Base-by-base conservation (phyloP, 2,113 vertebrate species). In the Craseonycteris thonglongyai region DNA sequence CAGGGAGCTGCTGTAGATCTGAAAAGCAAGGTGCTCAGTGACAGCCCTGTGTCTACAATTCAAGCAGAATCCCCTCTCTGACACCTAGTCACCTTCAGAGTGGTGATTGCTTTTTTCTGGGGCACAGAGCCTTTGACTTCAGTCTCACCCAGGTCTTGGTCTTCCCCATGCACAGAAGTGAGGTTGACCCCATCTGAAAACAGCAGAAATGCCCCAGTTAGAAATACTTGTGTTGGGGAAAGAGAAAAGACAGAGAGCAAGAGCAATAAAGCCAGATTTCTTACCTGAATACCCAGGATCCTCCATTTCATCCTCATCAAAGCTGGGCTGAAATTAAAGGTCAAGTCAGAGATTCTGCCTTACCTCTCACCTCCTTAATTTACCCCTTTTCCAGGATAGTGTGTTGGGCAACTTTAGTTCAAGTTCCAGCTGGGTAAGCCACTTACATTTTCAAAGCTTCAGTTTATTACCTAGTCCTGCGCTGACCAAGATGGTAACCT, bases 1-100 rank as follows among this genome's bases (percentile, higher is more conserved):
- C 95, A 99, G 98, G 83, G 99, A 99, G 0, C 98, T 97, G 59
- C 89, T 98, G 84, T 99, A 99, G 87, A 99, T 98, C 99, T 99
- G 98, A 93, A 83, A 93, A 68, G 51, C 4, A 2, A 58, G 61
- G 49, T 35, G n/a, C 42, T 93, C 51, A 6, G 90, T 38, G n/a
- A 82, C 21, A 91, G 65, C 16, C 51, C 1, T 0, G 9, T 16
- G n/a, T 54, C 22, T 68, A 49, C 42, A 74, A 63, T 45, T 79
- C 3, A 10, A 42, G 61, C 24, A 47, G 18, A 42, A 15, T 21
- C 15, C 45, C n/a, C 45, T 58, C 30, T 84, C 69, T 10, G 33
- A n/a, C 6, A 45, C 35, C 47, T 7, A 49, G 0, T 71, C 89
- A 99, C 99, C 98, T 98, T 97, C 95, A 99, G 97, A 7, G 98